These are phyloP conservation scores for Lepus americanus DNA, from an alignment of 2,113 vertebrate genomes.

Conservation along the genomic window DNA sequence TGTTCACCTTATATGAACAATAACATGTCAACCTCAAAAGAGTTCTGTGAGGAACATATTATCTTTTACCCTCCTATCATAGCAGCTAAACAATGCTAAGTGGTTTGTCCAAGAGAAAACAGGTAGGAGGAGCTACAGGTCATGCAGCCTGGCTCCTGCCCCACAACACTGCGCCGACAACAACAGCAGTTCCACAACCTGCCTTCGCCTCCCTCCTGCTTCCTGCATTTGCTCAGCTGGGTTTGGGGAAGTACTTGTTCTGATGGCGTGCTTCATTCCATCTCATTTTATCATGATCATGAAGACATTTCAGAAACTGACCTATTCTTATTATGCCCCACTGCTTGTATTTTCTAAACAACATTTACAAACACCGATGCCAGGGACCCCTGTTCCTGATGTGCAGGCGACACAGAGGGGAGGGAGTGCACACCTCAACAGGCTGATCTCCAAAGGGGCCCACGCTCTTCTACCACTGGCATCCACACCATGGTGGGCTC, in stretches of 20 bases:
- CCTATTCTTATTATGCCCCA: background rate
- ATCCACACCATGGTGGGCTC: background rate
- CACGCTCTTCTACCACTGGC: background rate
- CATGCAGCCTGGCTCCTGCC: background rate
- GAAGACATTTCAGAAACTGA: background rate
- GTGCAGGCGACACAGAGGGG: background rate
- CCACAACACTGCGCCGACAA: rapidly evolving
- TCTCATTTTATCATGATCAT: background rate
- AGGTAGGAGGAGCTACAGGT: background rate
- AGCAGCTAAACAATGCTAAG: background rate
- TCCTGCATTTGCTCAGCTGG: background rate
- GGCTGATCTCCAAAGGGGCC: too few species aligned
- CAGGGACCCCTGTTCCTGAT: background rate
- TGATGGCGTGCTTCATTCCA: background rate
- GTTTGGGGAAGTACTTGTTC: background rate
- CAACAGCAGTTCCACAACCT: background rate
- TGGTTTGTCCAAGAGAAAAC: background rate
- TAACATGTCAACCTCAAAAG: background rate
- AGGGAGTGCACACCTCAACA: background rate
- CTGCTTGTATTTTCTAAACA: background rate
- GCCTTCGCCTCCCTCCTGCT: background rate
- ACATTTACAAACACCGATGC: background rate
- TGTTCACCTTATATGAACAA: background rate
- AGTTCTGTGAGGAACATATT: background rate
- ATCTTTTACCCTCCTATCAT: background rate